Evolutionary conservation across 2,113 vertebrate species (phyloP).

Genomic region (Semicossyphus pulcher): DNA sequence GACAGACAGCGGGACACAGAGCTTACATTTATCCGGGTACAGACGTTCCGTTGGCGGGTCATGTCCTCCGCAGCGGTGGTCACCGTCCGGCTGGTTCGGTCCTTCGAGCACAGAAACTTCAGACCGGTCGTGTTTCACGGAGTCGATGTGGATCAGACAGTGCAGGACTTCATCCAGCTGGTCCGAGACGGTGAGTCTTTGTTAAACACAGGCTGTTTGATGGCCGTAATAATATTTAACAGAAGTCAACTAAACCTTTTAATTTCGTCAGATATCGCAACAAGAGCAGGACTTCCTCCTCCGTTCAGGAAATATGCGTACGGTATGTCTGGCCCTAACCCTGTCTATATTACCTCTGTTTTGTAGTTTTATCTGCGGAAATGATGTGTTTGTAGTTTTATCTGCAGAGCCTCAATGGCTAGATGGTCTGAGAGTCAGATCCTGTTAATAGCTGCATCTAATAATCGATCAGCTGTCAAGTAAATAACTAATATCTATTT

Average conservation of each 20-base stretch:
- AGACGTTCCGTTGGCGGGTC: not conserved
- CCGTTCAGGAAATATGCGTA: conserved; percentile 91
- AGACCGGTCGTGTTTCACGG: conserved; percentile 87
- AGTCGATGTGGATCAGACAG: conserved; percentile 86
- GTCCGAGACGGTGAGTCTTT: conserved; percentile 84
- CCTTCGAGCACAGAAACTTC: conserved; percentile 93
- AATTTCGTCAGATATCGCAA: conserved; percentile 83
- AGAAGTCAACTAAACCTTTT: not conserved
- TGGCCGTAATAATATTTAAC: not conserved
- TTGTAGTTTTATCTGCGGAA: no score
- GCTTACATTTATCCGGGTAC: not conserved
- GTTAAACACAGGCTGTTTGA: no score
- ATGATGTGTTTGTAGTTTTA: no score
- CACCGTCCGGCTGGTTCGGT: conserved; percentile 92
- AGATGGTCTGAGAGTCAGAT: no score
- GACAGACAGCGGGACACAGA: no score
- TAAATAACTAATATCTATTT: no score
- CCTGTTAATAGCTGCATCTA: no score
- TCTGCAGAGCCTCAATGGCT: no score
- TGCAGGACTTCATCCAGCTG: conserved; percentile 87
- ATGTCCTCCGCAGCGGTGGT: conserved; percentile 85
- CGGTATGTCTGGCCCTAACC: conserved; percentile 84
- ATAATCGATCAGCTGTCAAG: no score
- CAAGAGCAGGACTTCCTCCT: conserved; percentile 85
- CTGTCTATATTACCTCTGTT: no score